A percentile compares a stretch with the other conserved stretches of the same genome.
Evolutionary conservation across 2,888 invertebrate genomes (phyloP).

Genomic region (Ectobius pallidus): DNA sequence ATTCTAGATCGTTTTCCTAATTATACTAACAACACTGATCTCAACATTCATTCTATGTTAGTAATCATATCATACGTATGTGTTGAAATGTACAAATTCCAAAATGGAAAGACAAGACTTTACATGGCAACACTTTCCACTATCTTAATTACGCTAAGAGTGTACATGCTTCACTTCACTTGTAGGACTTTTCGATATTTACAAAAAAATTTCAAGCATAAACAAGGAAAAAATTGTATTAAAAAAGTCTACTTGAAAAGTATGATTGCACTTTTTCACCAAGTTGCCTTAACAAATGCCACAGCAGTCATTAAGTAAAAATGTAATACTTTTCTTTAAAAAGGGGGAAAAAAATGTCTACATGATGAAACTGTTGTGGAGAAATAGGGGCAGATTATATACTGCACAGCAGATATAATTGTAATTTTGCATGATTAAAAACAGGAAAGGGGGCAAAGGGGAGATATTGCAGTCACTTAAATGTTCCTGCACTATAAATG

Average conservation of each 20-base stretch:
- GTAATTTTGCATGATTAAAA: not conserved
- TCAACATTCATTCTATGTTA: slow-evolving; percentile 4
- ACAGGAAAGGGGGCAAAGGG: not conserved
- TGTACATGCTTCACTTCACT: not conserved
- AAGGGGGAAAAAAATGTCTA: not conserved
- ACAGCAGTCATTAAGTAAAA: not conserved
- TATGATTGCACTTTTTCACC: slow-evolving; percentile 15
- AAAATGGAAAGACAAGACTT: slow-evolving; percentile 8
- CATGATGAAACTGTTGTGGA: not conserved
- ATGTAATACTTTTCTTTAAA: slow-evolving; percentile 15
- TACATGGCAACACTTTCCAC: slow-evolving; percentile 11
- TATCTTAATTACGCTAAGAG: not conserved
- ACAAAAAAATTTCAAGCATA: not conserved
- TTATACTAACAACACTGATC: slow-evolving; percentile 1
- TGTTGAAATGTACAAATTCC: not conserved
- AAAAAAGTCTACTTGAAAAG: slow-evolving; percentile 10
- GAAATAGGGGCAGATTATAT: not conserved
- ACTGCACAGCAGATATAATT: not conserved
- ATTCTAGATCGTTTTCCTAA: not conserved
- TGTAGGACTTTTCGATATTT: not conserved
- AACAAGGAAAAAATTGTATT: not conserved
- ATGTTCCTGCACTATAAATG: slow-evolving; percentile 59
- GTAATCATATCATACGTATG: not conserved
- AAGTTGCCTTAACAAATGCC: not conserved
- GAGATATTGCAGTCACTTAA: not conserved